Evolutionary conservation across 2,888 invertebrate species (phyloP), one percentile per base, ranked within the genome.

Genomic region (Pollenia angustigena): DNA sequence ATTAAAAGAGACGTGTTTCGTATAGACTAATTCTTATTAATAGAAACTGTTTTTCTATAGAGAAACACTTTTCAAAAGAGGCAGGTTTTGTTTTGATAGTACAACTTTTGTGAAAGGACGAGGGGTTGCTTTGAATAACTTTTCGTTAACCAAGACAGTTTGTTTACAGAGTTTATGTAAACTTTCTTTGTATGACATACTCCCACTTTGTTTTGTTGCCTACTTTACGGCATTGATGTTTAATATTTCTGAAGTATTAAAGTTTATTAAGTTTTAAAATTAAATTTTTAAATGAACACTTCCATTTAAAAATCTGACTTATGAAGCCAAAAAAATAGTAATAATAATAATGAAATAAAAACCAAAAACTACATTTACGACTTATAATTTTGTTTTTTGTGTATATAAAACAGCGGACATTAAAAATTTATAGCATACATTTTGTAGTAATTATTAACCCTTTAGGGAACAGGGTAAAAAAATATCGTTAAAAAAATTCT

Each of bases 301-400:
- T 48, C 23, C 32, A 48, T 66, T 66, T 2, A 16, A 18, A 66
- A 62, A 46, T 42, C 46, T 48, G 32, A 74, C 48, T 74, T 74
- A 60, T 60, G 48, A 60, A 60, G 11, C 60, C 60, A 74, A 23
- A 11, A 56, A 10, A 56, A 18, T 23, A 56, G 6, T 10, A 32
- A 40, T 11, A 58, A 40, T 40, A 58, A 32, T 32, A 32, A 23
- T 23, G 23, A 23, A 23, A 66, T 50, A 42, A 60, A 12, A 56
- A 42, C 44, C 14, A 42, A 68, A 32, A 58, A 79, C 42, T 69
- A 44, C 42, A 79, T 60, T 60, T 52, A 40, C 40, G n/a, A 42
- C 23, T 79, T 10, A 18, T 32, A 58, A 79, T 68, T 78, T 23
- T 60, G 11, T 58, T 44, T 48, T 75, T 54, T 52, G 10, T 72